A percentile compares a stretch with the other conserved stretches of the same genome.
Evolutionary conservation across 2,113 vertebrate genomes (phyloP).

Genomic region (Corythoichthys intestinalis): DNA sequence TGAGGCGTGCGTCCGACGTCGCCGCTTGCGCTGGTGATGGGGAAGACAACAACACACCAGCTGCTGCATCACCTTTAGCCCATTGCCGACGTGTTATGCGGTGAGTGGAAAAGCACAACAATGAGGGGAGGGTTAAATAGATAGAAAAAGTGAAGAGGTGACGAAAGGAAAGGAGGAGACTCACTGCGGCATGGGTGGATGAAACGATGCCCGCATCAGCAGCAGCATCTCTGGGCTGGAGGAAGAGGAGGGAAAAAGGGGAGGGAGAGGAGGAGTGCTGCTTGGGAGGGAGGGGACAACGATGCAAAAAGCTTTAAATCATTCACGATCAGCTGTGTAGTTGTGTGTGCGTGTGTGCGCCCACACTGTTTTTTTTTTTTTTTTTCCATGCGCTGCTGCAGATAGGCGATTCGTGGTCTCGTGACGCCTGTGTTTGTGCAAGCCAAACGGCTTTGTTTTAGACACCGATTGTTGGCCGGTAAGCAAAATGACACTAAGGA

Average conservation of each 20-base stretch:
- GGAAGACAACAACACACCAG: not conserved
- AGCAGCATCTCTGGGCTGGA: conserved; percentile 63
- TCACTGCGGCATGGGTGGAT: conserved; percentile 46
- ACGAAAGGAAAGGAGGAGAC: not conserved
- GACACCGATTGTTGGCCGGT: not conserved
- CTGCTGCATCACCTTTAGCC: conserved; percentile 4
- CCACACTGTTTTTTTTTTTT: not conserved
- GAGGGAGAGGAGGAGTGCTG: not conserved
- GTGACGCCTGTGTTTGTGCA: not conserved
- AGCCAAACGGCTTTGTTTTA: not conserved
- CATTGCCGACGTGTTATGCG: conserved; percentile 34
- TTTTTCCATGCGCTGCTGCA: not conserved
- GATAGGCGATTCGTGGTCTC: not conserved
- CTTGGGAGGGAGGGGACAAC: conserved; percentile 34
- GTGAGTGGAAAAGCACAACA: conserved; percentile 38
- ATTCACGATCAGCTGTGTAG: conserved; percentile 40
- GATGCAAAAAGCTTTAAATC: conserved; percentile 68
- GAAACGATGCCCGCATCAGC: conserved; percentile 66
- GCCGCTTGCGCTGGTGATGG: not conserved
- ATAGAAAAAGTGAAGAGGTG: not conserved
- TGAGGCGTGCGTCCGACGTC: conserved; percentile 2
- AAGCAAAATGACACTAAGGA: not conserved
- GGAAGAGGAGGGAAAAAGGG: conserved; percentile 42
- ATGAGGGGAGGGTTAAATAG: not conserved
- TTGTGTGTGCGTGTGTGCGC: not conserved